Percentiles rank a stretch among this genome's conserved stretches.
Conservation (phyloP, 2,113 vertebrate genomes). For the Oryzias javanicus region DNA sequence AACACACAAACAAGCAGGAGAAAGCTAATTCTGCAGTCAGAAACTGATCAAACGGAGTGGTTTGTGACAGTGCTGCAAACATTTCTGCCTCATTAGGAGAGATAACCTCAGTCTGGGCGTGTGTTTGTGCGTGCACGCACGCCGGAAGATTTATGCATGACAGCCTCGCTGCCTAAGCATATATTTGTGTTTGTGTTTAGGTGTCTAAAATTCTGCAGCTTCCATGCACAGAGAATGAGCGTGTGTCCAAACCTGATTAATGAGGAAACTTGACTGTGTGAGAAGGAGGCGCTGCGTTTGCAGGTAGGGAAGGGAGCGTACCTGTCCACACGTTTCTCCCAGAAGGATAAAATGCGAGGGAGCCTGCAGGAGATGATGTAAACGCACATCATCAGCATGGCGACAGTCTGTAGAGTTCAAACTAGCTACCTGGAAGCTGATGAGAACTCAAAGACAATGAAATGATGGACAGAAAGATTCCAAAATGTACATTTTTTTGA, state of each 20-base stretch:
- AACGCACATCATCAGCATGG: conserved; percentile 68
- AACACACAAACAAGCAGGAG: neutral
- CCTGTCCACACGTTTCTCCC: conserved; percentile 5
- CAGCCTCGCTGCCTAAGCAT: conserved; percentile 14
- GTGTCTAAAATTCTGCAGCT: conserved; percentile 4
- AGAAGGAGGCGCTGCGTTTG: conserved; percentile 1
- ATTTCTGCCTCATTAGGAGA: conserved; percentile 34
- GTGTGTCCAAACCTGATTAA: conserved; percentile 1
- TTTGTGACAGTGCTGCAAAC: conserved; percentile 34
- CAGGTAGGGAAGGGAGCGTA: neutral
- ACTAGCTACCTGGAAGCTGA: conserved; percentile 45
- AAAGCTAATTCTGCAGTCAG: conserved; percentile 29
- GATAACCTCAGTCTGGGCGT: conserved; percentile 7
- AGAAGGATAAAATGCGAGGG: conserved; percentile 46
- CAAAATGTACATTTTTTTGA: neutral
- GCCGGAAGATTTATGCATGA: conserved; percentile 1
- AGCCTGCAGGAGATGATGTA: conserved; percentile 61
- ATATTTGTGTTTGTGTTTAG: conserved; percentile 20
- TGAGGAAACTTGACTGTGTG: conserved; percentile 21
- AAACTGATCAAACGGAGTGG: conserved; percentile 44
- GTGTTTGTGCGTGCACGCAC: neutral
- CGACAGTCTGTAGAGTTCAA: conserved; percentile 45
- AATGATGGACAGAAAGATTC: conserved; percentile 1
- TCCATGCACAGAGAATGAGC: neutral
- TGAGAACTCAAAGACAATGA: conserved; percentile 13